These are phyloP conservation scores for Novumbra hubbsi DNA, from an alignment of 2,797 vertebrate genomes.

Conservation along the genomic window DNA sequence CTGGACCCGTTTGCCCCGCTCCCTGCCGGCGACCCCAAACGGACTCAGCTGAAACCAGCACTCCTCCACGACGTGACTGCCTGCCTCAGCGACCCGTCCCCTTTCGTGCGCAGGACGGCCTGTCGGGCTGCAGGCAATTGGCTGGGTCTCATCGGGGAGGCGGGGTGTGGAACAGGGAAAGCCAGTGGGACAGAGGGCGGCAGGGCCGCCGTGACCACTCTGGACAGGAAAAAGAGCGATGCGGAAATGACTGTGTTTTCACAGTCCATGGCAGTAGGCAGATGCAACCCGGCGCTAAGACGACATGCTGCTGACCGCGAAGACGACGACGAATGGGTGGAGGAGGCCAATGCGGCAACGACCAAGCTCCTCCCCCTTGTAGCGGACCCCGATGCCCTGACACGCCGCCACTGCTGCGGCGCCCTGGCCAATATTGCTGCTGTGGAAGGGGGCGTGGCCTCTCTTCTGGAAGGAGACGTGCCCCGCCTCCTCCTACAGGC, in stretches of 20 bases:
- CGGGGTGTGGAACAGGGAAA: conserved; percentile 12
- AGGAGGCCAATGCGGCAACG: conserved; percentile 59
- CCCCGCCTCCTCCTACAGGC: conserved; percentile 73
- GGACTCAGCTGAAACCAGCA: conserved; percentile 35
- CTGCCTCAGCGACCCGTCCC: conserved; percentile 58
- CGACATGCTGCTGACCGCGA: conserved; percentile 24
- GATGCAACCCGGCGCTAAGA: conserved; percentile 7
- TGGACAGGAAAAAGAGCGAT: conserved; percentile 27
- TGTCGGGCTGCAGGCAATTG: conserved; percentile 73
- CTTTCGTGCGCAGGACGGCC: conserved; percentile 61
- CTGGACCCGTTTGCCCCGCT: conserved; percentile 49
- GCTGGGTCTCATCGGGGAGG: conserved; percentile 59
- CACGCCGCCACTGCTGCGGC: conserved; percentile 78
- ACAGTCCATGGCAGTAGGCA: conserved; percentile 5
- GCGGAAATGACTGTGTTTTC: conserved; percentile 19
- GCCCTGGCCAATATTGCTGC: conserved; percentile 80
- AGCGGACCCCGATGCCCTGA: conserved; percentile 73
- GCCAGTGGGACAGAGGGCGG: conserved; percentile 14
- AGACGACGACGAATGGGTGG: conserved; percentile 53
- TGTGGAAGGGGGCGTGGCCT: conserved; percentile 49
- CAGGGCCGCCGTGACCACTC: not conserved
- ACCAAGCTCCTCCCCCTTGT: conserved; percentile 70
- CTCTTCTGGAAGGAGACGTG: conserved; percentile 69
- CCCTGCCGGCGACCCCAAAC: not conserved
- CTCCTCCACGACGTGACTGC: conserved; percentile 62